phyloP scores from a whole-genome alignment of 2,113 vertebrate species.

The Aleadryas rufinucha region DNA sequence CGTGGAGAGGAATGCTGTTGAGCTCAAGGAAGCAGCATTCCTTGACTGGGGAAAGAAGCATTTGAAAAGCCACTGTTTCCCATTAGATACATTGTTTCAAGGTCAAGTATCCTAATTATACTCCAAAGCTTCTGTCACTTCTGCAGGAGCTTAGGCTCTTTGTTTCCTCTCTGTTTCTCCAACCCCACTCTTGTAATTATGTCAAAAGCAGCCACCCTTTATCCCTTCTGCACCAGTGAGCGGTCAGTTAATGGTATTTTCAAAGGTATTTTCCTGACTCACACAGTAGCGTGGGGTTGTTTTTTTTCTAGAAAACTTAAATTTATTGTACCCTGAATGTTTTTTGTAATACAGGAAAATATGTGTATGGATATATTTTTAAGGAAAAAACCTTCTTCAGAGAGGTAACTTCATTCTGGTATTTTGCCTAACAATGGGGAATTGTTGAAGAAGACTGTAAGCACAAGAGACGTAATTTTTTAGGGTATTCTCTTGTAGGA shows the following conservation, averaged over 20 bases:
- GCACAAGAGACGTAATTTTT: not conserved
- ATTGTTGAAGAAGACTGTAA: not conserved
- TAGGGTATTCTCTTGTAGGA: not conserved
- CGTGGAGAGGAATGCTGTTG: not conserved
- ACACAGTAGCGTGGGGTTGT: fast-evolving
- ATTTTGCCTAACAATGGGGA: not conserved
- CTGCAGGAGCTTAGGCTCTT: not conserved
- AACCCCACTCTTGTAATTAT: not conserved
- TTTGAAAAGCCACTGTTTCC: not conserved
- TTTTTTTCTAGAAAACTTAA: not conserved
- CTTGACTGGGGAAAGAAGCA: not conserved
- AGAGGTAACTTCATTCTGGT: not conserved
- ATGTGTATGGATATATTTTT: not conserved
- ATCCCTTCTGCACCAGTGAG: not conserved
- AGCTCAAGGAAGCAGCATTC: not conserved
- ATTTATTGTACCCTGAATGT: not conserved
- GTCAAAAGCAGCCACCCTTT: not conserved
- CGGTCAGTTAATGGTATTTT: not conserved
- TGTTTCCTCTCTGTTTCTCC: not conserved
- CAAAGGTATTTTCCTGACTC: not conserved
- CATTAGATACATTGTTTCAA: not conserved
- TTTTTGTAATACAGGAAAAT: not conserved
- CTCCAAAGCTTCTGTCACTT: not conserved
- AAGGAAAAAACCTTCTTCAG: not conserved
- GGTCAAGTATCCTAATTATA: not conserved